Percentiles rank a stretch among this genome's conserved stretches.
Conservation (phyloP, 2,797 vertebrate species). For the Jordanella pulchra region DNA sequence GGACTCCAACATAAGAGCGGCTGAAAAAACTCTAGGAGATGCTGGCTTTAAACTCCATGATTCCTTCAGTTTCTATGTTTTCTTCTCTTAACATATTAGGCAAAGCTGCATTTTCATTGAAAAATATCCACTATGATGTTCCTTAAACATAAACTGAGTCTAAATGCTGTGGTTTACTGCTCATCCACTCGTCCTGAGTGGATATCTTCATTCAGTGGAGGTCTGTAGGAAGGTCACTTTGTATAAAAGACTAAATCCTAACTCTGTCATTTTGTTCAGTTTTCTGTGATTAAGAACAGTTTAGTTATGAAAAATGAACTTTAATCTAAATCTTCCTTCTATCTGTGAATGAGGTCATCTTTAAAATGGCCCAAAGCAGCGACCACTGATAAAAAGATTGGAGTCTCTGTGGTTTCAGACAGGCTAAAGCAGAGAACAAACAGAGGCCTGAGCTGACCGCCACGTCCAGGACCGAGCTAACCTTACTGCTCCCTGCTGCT, state of each 20-base stretch:
- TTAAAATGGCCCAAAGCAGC: too few relatives aligned
- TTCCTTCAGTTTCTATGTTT: background rate
- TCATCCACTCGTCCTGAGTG: background rate
- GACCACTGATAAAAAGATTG: background rate
- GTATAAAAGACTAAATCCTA: background rate
- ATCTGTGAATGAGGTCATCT: too few relatives aligned
- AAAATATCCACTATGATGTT: background rate
- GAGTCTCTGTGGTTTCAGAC: background rate
- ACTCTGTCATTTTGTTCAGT: background rate
- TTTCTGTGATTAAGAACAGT: background rate
- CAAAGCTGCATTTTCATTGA: background rate
- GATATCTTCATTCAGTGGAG: background rate
- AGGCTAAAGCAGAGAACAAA: background rate
- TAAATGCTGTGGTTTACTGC: too few relatives aligned
- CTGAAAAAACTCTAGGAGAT: background rate
- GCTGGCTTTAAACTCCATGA: background rate
- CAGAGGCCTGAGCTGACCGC: background rate
- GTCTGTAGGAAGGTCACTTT: background rate
- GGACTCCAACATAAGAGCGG: background rate
- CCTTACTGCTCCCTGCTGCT: background rate
- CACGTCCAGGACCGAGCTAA: background rate
- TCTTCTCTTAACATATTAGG: background rate
- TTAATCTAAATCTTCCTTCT: background rate
- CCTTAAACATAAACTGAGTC: background rate
- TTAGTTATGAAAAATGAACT: too few relatives aligned